Base-by-base conservation (phyloP, 2,888 invertebrate species). In the Lasioglossum figueresi region DNA sequence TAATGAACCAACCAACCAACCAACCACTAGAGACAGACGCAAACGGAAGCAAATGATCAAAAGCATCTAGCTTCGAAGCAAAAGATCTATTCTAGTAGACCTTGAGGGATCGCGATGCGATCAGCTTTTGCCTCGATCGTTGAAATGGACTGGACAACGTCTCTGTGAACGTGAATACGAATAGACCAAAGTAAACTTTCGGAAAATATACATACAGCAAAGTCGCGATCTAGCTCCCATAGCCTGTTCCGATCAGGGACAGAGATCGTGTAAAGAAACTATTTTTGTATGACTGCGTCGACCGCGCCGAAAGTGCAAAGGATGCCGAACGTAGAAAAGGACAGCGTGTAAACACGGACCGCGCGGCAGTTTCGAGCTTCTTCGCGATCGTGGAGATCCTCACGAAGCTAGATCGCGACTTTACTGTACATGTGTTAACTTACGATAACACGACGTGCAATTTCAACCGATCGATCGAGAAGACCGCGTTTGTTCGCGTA, bases 141-240 rank as follows among this genome's bases (percentile, higher is more conserved):
- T 70, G 23, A 70, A 70, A 37, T 70, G n/a, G 70, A 37, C 70
- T n/a, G 23, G n/a, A 40, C 5, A 40, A 40, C 14, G 23, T 70
- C 23, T 70, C 40, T n/a, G 70, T 40, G 70, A 40, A 70, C 70
- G 63, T 63, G 63, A 63, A 63, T 19, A 19, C 63, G 68, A 37
- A 68, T 37, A 37, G 4, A 12, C 23, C 8, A 23, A 68, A 73
- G 23, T 31, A 1, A 31, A 73, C 19, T 27, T 27, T 31, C 6
- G 5, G 31, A 31, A 63, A 31, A 63, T 59, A 12, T 59, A n/a
- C 10, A 23, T 23, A 56, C 43, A 3, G 43, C 14, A 43, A 43
- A 43, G 12, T 43, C 43, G 14, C 12, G 43, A 43, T 43, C 12
- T 43, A 12, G 43, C 14, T 43, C 43, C 43, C 3, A 12, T 43